Percentiles rank a stretch among this genome's conserved stretches.
phyloP scores from a whole-genome alignment of 2,113 vertebrate genomes.

The Aramus guarauna region DNA sequence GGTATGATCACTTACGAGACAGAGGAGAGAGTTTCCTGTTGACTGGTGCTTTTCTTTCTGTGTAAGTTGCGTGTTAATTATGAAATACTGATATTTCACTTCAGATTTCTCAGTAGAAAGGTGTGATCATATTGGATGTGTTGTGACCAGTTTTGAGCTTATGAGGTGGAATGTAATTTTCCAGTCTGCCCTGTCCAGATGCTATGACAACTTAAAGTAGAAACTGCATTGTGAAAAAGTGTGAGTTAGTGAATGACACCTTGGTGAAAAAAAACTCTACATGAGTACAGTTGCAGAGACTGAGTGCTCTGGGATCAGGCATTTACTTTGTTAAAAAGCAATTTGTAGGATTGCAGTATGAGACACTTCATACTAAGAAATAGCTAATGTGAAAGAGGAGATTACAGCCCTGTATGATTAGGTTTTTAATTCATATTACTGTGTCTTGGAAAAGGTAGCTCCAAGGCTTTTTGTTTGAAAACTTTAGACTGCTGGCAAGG shows the following conservation, averaged over 20 bases:
- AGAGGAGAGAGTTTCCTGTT: not conserved
- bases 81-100: not conserved
- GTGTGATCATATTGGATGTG: not conserved
- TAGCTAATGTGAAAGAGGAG: not conserved
- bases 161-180: not conserved
- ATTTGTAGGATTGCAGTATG: not conserved
- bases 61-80: not conserved
- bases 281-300: not conserved
- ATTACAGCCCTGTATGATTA: not conserved
- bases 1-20: not conserved
- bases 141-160: not conserved
- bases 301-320: not conserved
- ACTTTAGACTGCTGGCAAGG: not conserved
- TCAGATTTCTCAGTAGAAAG: not conserved
- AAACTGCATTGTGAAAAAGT: not conserved
- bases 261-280: not conserved
- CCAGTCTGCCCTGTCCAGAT: not conserved
- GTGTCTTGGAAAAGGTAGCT: not conserved
- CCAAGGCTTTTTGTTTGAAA: not conserved
- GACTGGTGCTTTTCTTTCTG: not conserved
- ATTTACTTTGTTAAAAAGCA: slow-evolving; percentile 11
- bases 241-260: not conserved
- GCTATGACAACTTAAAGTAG: not conserved
- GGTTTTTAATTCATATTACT: not conserved
- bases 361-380: not conserved